Percentiles rank a stretch among this genome's conserved stretches.
These are phyloP conservation scores for Drosophila algonquin DNA, from an alignment of 2,888 invertebrate species.

Conservation along the genomic window DNA sequence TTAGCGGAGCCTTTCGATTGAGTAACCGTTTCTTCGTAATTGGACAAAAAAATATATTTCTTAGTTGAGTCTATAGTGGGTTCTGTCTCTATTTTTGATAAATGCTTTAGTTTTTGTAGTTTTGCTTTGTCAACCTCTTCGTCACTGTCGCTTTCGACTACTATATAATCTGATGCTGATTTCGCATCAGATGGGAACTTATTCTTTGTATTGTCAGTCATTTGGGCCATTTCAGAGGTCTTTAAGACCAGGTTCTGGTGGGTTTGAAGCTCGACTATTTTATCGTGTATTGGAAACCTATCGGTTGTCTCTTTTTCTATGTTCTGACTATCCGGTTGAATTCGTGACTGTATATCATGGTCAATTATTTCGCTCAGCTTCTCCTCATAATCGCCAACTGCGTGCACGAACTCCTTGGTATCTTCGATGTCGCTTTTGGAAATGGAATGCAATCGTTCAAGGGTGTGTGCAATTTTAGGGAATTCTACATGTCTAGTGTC, in stretches of 20 bases:
- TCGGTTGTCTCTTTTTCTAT: neutral
- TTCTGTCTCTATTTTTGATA: slow-evolving; percentile 22
- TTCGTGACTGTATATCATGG: slow-evolving; percentile 14
- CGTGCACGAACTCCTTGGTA: slow-evolving; percentile 51
- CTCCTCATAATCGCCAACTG: slow-evolving; percentile 48
- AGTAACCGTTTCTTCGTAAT: neutral
- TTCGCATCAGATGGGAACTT: slow-evolving; percentile 50
- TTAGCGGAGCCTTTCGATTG: slow-evolving; percentile 3
- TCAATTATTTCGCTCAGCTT: slow-evolving; percentile 45
- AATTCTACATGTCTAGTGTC: slow-evolving; percentile 45
- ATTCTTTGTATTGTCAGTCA: slow-evolving; percentile 4
- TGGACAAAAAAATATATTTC: neutral
- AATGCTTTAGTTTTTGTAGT: slow-evolving; percentile 25
- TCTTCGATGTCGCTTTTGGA: slow-evolving; percentile 57
- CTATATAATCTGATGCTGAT: neutral
- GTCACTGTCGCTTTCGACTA: slow-evolving; percentile 62
- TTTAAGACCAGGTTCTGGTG: slow-evolving; percentile 11
- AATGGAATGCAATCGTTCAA: slow-evolving; percentile 54
- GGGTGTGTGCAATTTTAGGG: slow-evolving; percentile 52
- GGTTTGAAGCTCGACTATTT: slow-evolving; percentile 8
- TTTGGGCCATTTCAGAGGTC: neutral
- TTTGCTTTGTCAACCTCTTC: slow-evolving; percentile 50
- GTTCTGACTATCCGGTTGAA: slow-evolving; percentile 12
- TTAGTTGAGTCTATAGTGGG: slow-evolving; percentile 3
- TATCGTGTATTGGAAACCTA: slow-evolving; percentile 56